phyloP scores from a whole-genome alignment of 2,888 invertebrate species.

The Nowickia ferox region DNA sequence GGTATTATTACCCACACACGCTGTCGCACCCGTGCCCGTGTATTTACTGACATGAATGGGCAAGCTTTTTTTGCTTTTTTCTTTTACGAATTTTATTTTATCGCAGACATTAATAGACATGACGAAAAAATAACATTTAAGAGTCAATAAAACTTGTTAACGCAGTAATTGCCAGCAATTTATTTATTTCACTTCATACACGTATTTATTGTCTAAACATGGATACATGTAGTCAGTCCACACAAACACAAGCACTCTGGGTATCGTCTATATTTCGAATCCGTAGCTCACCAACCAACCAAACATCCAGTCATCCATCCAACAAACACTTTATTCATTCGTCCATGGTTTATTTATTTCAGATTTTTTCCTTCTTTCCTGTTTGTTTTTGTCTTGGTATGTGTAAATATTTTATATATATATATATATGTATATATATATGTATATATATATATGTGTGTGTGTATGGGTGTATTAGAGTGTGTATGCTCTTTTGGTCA shows the following conservation, averaged over 20 bases:
- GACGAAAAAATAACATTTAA: conserved; percentile 79
- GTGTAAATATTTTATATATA: conserved; percentile 49
- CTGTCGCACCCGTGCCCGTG: neutral
- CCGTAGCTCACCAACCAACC: conserved; percentile 35
- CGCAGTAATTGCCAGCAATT: conserved; percentile 83
- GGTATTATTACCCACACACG: conserved; percentile 27
- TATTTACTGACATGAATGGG: neutral
- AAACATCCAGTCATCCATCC: conserved; percentile 8
- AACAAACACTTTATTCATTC: conserved; percentile 40
- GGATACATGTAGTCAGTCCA: conserved; percentile 25
- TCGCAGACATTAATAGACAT: conserved; percentile 72
- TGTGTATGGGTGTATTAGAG: neutral
- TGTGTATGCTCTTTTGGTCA: conserved; percentile 61
- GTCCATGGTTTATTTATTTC: conserved; percentile 48
- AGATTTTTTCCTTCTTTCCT: conserved; percentile 50
- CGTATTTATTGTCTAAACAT: conserved; percentile 70
- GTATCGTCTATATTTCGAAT: conserved; percentile 11
- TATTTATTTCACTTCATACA: conserved; percentile 80
- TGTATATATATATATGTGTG: conserved; percentile 65
- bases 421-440: conserved; percentile 60
- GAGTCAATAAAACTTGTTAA: conserved; percentile 84
- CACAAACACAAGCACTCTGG: conserved; percentile 1
- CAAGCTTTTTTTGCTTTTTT: conserved; percentile 37
- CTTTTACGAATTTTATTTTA: conserved; percentile 47
- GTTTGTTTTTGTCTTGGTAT: conserved; percentile 15